Conservation (phyloP, 1,140 invertebrate genomes). For the Heliconius nattereri region DNA sequence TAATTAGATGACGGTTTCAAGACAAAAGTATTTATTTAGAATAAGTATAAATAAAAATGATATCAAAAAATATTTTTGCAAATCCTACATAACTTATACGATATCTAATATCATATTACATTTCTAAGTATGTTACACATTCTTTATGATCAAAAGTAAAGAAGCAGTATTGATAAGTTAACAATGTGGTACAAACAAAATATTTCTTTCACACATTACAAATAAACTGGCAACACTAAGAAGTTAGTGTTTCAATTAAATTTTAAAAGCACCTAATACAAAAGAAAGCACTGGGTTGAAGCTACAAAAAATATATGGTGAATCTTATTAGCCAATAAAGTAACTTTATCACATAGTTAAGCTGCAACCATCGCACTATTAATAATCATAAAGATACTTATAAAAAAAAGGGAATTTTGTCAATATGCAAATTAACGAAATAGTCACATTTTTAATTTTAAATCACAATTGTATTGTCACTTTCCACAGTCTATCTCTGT, state of each 20-base stretch:
- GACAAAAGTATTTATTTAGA: neutral
- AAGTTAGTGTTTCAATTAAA: neutral
- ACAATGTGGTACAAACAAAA: neutral
- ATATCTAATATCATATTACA: neutral
- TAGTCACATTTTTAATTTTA: conserved; percentile 13
- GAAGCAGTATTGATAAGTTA: neutral
- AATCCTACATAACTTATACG: neutral
- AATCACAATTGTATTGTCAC: conserved; percentile 21
- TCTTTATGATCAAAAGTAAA: neutral
- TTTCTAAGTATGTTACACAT: neutral
- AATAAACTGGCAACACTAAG: neutral
- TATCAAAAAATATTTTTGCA: conserved; percentile 4
- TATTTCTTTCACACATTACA: neutral
- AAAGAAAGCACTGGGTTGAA: neutral
- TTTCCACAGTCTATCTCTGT: conserved; percentile 8
- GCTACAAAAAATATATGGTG: neutral
- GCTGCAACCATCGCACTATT: neutral
- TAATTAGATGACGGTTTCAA: neutral
- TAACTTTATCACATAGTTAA: conserved; percentile 14
- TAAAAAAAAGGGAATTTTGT: neutral
- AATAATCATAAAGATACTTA: neutral
- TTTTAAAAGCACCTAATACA: neutral
- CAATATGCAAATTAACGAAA: neutral
- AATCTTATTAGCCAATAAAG: neutral
- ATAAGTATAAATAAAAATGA: neutral